Evolutionary conservation across 2,797 vertebrate species (phyloP), one percentile per base, ranked within the genome.

Genomic region (Rhinella marina): DNA sequence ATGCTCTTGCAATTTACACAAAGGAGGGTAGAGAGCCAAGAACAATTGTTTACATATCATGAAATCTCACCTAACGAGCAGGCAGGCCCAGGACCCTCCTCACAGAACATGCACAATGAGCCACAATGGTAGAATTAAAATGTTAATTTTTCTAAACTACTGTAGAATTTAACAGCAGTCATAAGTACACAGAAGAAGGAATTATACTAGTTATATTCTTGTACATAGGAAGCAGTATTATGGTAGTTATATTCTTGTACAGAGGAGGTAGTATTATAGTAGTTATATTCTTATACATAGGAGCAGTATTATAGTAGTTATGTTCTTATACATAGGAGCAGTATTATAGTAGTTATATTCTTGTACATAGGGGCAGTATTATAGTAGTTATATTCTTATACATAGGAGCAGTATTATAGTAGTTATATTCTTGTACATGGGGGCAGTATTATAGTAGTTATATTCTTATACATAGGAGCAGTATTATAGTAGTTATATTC

Each of bases 391-490:
- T 68, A 27, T 27, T 68, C 11, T 68, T 68, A 25, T 70, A 32
- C 16, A 70, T 70, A 32, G 68, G 27, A 16, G 68, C 27, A 32
- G 68, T 32, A 70, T 70, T 70, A 32, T 70, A 70, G 68, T 70
- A 76, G 73, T 76, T 76, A 50, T 76, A 52, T 76, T 32, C 73
- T 76, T 50, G 73, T 76, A 76, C 48, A 76, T 76, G n/a, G 73
- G 66, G 0, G 25, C 25, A 25, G n/a, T 27, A 66, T 66, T 66
- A 66, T 27, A 66, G 64, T 66, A 66, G 64, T 66, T 25, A 66
- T 66, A 66, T 66, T 27, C n/a, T 27, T 66, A 25, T 66, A 66
- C 10, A 66, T 27, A n/a, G 27, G 0, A 25, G 52, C 52, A 54
- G 52, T 54, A 54, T 54, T n/a, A n/a, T n/a, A n/a, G n/a, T n/a